Conservation (phyloP, 2,113 vertebrate genomes). For the Trinectes maculatus region DNA sequence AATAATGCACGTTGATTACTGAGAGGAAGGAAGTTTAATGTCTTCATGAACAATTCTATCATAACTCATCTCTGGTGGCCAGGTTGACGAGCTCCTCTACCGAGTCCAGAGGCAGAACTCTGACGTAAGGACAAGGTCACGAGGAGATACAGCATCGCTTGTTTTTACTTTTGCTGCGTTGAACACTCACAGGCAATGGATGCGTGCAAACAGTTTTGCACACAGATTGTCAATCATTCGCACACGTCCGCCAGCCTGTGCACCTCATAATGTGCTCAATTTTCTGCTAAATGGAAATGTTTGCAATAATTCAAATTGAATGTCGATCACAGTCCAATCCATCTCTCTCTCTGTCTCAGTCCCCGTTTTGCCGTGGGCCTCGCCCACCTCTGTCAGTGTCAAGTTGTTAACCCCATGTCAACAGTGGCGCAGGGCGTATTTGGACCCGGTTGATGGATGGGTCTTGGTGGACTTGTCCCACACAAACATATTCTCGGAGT, state of each 20-base stretch:
- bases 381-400: constrained; percentile 82
- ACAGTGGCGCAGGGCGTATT: constrained; percentile 79
- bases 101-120: constrained; percentile 30
- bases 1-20: constrained; percentile 74
- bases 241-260: constrained; percentile 10
- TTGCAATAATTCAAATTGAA: constrained; percentile 79
- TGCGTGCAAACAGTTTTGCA: constrained; percentile 21
- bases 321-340: constrained; percentile 74
- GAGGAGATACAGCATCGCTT: constrained; percentile 12
- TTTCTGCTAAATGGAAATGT: constrained; percentile 75
- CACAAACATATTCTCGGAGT: constrained; percentile 82
- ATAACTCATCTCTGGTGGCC: constrained; percentile 58
- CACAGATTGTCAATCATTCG: constrained; percentile 26
- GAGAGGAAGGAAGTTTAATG: constrained; percentile 68
- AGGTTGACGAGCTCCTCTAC: constrained; percentile 49
- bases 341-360: constrained; percentile 63
- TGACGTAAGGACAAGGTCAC: constrained; percentile 44
- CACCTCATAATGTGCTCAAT: constrained; percentile 60
- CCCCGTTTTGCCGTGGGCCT: constrained; percentile 58
- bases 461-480: constrained; percentile 83
- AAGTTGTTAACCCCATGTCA: constrained; percentile 88
- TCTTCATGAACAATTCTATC: constrained; percentile 59
- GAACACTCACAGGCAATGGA: constrained; percentile 7
- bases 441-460: constrained; percentile 83
- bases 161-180: constrained; percentile 40